Evolutionary conservation across 2,888 invertebrate species (phyloP), one percentile per base, ranked within the genome.

Genomic region (Mermis nigrescens): DNA sequence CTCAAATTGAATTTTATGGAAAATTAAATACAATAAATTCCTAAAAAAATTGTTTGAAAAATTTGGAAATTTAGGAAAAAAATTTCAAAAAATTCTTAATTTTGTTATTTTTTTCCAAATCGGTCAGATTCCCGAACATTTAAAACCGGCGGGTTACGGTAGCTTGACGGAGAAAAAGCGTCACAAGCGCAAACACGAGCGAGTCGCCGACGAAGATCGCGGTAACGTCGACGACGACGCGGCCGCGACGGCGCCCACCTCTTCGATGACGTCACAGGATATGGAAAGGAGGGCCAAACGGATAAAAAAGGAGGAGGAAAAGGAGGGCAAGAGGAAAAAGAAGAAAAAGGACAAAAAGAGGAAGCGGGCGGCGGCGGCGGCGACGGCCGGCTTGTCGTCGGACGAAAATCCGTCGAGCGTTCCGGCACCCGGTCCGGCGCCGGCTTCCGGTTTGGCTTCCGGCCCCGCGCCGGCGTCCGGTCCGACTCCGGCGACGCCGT

Each of bases 301-400:
- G 24, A 51, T n/a, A 4, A 56, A 56, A 28, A 56, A 51, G 12
- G 46, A 45, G 4, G 46, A 56, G 26, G 46, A 48, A 56, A 56
- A 28, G 51, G 51, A 24, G 51, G 51, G 48, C 51, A 56, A 48
- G 51, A 56, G 48, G 24, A 48, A 7, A 56, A 56, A 27, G 27
- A 56, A 15, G 12, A 48, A 48, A 56, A 56, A 48, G 24, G 38
- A 19, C 7, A 38, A 38, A 38, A 38, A 38, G 38, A 7, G 38
- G 38, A 38, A 12, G 19, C 12, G 12, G 38, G 38, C 38, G 38
- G 12, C 38, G 38, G 19, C 38, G 38, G 7, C 38, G 38, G 38
- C 38, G 19, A 38, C 38, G 38, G n/a, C n/a, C n/a, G n/a, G n/a
- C n/a, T n/a, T n/a, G n/a, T n/a, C n/a, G n/a, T n/a, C n/a, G n/a